A percentile compares a stretch with the other conserved stretches of the same genome.
These are phyloP conservation scores for Abrostola triplasia DNA, from an alignment of 2,888 invertebrate genomes.

Conservation along the genomic window DNA sequence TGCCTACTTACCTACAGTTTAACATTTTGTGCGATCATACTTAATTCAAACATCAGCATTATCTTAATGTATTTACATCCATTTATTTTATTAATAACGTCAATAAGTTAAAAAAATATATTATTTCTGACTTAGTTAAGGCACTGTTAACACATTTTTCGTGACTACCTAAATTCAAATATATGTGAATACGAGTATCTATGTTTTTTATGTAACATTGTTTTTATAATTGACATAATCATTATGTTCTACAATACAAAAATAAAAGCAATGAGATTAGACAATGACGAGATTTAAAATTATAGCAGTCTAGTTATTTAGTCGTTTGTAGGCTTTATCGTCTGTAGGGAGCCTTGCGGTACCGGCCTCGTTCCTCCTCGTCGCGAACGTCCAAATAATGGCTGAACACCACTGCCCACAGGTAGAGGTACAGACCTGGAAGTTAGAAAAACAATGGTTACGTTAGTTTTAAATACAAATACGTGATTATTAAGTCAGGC, in stretches of 20 bases:
- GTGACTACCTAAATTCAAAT: background rate
- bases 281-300: conserved; percentile 46
- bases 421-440: conserved; percentile 93
- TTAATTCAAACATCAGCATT: too few relatives aligned
- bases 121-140: conserved; percentile 20
- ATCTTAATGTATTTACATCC: too few relatives aligned
- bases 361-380: conserved; percentile 91
- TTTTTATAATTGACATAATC: conserved; percentile 12
- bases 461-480: background rate
- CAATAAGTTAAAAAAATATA: background rate
- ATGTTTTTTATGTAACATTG: conserved; percentile 8
- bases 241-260: conserved; percentile 1
- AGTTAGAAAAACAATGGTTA: background rate
- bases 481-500: background rate
- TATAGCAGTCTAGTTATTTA: conserved; percentile 36
- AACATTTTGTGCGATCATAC: too few relatives aligned
- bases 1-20: too few relatives aligned
- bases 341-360: conserved; percentile 91
- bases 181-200: conserved; percentile 6
- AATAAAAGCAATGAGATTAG: conserved; percentile 49
- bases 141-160: conserved; percentile 34
- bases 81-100: background rate
- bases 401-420: conserved; percentile 95
- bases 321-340: conserved; percentile 67
- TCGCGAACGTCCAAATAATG: conserved; percentile 93